Percentiles rank a stretch among this genome's conserved stretches.
phyloP scores from a whole-genome alignment of 2,888 invertebrate genomes.

The Fabriciana adippe region DNA sequence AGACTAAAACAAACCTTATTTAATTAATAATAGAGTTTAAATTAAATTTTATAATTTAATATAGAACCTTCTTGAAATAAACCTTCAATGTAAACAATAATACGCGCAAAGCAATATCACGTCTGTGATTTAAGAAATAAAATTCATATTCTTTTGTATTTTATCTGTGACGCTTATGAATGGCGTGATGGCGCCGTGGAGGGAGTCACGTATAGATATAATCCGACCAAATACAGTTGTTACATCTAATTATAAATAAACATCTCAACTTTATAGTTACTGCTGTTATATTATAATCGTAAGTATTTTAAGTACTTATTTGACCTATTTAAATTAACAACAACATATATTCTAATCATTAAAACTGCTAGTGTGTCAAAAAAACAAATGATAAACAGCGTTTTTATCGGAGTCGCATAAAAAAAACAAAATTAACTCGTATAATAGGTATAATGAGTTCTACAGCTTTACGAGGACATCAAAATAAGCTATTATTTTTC shows the following conservation, averaged over 20 bases:
- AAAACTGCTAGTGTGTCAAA: not conserved
- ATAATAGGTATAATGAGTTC: not conserved
- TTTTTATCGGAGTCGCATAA: not conserved
- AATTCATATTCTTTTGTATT: constrained; percentile 15
- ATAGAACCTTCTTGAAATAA: constrained; percentile 40
- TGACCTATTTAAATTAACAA: constrained; percentile 1
- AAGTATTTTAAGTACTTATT: not conserved
- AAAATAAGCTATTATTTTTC: constrained; percentile 7
- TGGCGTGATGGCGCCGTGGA: constrained; percentile 43
- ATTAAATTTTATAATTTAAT: not conserved
- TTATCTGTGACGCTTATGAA: constrained; percentile 32
- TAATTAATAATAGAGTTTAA: rapidly evolving
- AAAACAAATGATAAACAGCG: not conserved
- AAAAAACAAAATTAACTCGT: constrained; percentile 2
- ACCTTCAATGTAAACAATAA: constrained; percentile 41
- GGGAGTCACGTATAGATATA: constrained; percentile 48
- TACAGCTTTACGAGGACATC: constrained; percentile 1
- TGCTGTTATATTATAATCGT: not conserved
- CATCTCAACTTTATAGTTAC: not conserved
- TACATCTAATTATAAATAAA: not conserved
- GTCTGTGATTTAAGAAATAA: not conserved
- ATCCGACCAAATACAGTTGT: constrained; percentile 11
- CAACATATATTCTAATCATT: not conserved
- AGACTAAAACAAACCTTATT: constrained; percentile 27
- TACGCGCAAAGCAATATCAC: constrained; percentile 7